Base-by-base conservation (phyloP, 2,888 invertebrate species). In the Octodonta nipae region DNA sequence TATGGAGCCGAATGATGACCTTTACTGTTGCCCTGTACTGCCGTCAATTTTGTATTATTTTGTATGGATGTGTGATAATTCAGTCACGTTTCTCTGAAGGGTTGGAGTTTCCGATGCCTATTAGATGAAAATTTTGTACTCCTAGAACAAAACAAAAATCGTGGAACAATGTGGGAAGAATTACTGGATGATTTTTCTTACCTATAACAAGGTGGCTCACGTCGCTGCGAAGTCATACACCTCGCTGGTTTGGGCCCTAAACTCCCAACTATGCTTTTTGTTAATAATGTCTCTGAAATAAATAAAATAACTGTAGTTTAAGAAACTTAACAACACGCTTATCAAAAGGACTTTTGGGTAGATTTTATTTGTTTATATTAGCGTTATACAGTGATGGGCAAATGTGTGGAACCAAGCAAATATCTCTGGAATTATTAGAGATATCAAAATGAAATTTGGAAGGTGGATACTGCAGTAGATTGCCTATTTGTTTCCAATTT, bases 1-100 rank as follows among this genome's bases (percentile, higher is more conserved):
- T n/a, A n/a, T n/a, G n/a, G n/a, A n/a, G n/a, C n/a, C n/a, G n/a
- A n/a, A n/a, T n/a, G n/a, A n/a, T n/a, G n/a, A n/a, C n/a, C n/a
- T n/a, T n/a, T n/a, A n/a, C n/a, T n/a, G n/a, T n/a, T n/a, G n/a
- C n/a, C n/a, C n/a, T n/a, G n/a, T n/a, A n/a, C n/a, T n/a, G n/a
- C n/a, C n/a, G n/a, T n/a, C n/a, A n/a, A n/a, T n/a, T n/a, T n/a
- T n/a, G n/a, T n/a, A n/a, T n/a, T n/a, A n/a, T n/a, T n/a, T n/a
- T n/a, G n/a, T n/a, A n/a, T n/a, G n/a, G n/a, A n/a, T n/a, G n/a
- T n/a, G n/a, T n/a, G 22, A 11, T 22, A 22, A 22, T 65, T 64
- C 76, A 82, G 82, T 88, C 88, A 88, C 87, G 88, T 88, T 80
- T 87, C 86, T 78, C 88, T 85, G 75, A 88, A 84, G 64, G 88